Conservation (phyloP, 2,797 vertebrate genomes). For the Novumbra hubbsi region DNA sequence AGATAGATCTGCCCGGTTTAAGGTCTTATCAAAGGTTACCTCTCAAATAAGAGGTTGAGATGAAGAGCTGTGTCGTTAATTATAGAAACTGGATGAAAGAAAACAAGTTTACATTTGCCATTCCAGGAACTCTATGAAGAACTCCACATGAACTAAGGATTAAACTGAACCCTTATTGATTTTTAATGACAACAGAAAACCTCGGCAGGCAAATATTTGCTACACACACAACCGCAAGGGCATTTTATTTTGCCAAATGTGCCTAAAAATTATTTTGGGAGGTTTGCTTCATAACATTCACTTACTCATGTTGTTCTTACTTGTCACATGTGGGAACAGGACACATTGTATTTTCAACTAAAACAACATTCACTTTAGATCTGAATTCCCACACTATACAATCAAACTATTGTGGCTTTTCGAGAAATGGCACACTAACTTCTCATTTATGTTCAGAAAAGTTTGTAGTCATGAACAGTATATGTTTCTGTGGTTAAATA, state of each 20-base stretch:
- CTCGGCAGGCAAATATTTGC: slow-evolving; percentile 20
- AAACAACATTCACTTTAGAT: neutral
- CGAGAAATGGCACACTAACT: neutral
- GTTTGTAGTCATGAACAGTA: neutral
- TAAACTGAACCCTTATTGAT: neutral
- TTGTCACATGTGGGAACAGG: slow-evolving; percentile 23
- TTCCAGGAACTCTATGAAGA: too few relatives aligned
- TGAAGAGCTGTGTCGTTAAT: neutral
- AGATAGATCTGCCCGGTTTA: neutral
- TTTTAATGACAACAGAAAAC: slow-evolving; percentile 3
- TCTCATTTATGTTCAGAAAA: neutral
- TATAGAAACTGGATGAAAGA: neutral
- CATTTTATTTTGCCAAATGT: slow-evolving; percentile 5
- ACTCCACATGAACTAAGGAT: too few relatives aligned
- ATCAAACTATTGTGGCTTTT: neutral
- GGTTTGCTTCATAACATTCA: slow-evolving; percentile 1
- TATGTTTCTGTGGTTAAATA: neutral
- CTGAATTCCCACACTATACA: neutral
- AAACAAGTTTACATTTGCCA: neutral
- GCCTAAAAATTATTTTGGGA: neutral
- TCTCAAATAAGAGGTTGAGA: neutral
- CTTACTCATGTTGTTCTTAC: slow-evolving; percentile 1
- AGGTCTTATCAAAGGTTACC: neutral
- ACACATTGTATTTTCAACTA: slow-evolving; percentile 22
- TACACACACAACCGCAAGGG: neutral